Conservation (phyloP, 1,140 invertebrate species). For the Stegodyphus dumicola region DNA sequence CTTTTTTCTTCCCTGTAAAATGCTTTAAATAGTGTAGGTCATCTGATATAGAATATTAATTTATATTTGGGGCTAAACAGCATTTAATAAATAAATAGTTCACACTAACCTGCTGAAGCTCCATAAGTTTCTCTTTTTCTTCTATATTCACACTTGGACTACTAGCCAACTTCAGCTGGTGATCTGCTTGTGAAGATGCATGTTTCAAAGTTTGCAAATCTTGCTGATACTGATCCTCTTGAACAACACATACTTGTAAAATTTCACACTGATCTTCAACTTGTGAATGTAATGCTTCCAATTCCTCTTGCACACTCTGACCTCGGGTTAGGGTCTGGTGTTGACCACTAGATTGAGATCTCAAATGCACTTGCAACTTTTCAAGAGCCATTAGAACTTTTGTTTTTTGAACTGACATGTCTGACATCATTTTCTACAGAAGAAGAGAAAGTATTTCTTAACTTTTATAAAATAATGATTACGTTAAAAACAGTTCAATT, state of each 20-base stretch:
- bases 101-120: constrained; percentile 31
- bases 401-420: constrained; percentile 88
- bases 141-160: constrained; percentile 84
- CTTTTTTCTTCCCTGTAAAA: too few species aligned
- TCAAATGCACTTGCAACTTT: constrained; percentile 74
- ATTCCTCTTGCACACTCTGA: constrained; percentile 75
- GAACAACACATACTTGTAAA: constrained; percentile 81
- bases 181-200: constrained; percentile 85
- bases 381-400: constrained; percentile 92
- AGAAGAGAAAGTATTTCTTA: background rate
- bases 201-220: constrained; percentile 86
- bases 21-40: too few species aligned
- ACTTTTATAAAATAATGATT: background rate
- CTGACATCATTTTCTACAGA: constrained; percentile 79
- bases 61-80: too few species aligned
- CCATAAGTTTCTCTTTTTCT: constrained; percentile 69
- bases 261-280: constrained; percentile 79
- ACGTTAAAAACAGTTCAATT: background rate
- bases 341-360: constrained; percentile 74
- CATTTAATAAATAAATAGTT: background rate
- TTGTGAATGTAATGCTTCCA: constrained; percentile 76
- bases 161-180: constrained; percentile 82
- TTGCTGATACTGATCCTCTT: constrained; percentile 88
- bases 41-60: too few species aligned
- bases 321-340: constrained; percentile 79